Evolutionary conservation across 1,140 invertebrate species (phyloP).

Genomic region (Anastrepha obliqua): DNA sequence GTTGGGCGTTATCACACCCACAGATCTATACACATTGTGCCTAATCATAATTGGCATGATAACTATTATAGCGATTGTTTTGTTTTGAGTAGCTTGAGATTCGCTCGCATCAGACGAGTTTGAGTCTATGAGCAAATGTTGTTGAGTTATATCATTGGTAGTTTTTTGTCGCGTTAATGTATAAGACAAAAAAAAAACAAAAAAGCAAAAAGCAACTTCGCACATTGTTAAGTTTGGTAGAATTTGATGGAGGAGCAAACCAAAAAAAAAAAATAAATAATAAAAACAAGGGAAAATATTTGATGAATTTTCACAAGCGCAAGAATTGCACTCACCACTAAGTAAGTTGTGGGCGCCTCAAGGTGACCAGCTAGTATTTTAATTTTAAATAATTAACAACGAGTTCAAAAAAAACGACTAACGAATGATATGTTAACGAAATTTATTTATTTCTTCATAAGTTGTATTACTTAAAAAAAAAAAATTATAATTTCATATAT

Average conservation of each 20-base stretch:
- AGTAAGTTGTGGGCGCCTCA: neutral
- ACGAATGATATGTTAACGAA: neutral
- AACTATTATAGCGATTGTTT: constrained; percentile 79
- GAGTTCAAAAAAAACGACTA: too few species aligned
- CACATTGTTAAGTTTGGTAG: constrained; percentile 46
- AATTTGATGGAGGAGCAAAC: neutral
- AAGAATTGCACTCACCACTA: neutral
- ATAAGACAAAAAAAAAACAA: too few species aligned
- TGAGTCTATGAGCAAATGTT: neutral
- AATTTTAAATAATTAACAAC: too few species aligned
- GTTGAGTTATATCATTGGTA: constrained; percentile 1
- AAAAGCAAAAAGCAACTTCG: neutral
- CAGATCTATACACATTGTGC: constrained; percentile 81
- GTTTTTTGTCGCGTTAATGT: neutral
- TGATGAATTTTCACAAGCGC: neutral
- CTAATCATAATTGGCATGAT: constrained; percentile 82
- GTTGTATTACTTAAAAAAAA: neutral
- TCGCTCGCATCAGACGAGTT: neutral
- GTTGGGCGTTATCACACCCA: constrained; percentile 70
- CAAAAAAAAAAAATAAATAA: neutral
- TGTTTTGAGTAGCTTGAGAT: constrained; percentile 55
- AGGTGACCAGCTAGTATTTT: neutral
- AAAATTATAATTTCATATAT: too few species aligned
- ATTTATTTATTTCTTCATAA: neutral
- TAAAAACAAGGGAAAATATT: neutral